A percentile compares a stretch with the other conserved stretches of the same genome.
Conservation (phyloP, 37 sponge, comb jelly and placozoan species). For the Eunapius fragilis region DNA sequence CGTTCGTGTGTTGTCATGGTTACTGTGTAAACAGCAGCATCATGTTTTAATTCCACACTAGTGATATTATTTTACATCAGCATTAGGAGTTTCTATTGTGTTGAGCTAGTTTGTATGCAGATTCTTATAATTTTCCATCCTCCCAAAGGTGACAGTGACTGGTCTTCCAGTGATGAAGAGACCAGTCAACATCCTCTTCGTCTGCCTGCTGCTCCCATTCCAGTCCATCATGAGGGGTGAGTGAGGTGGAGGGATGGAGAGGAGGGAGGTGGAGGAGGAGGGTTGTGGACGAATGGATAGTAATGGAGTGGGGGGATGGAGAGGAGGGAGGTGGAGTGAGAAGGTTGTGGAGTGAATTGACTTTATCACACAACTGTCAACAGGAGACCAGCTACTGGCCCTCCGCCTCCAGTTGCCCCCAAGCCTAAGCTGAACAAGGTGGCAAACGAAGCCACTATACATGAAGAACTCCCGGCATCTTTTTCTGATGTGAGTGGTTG, state of each 20-base stretch:
- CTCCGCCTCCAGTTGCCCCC: constrained; percentile 42
- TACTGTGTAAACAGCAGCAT: too few relatives aligned
- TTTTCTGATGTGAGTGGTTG: constrained; percentile 30
- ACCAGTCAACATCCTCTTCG: background rate
- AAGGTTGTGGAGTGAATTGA: background rate
- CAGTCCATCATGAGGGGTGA: constrained; percentile 55
- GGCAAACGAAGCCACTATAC: background rate
- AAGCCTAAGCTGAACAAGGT: constrained; percentile 19
- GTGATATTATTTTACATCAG: too few relatives aligned
- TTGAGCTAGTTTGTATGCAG: background rate
- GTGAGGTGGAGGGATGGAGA: background rate
- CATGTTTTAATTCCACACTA: too few relatives aligned
- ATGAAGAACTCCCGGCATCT: constrained; percentile 24
- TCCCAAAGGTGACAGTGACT: constrained; percentile 28
- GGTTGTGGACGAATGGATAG: too few relatives aligned
- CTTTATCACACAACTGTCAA: background rate
- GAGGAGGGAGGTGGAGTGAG: background rate
- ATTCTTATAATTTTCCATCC: background rate
- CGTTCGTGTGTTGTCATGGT: too few relatives aligned
- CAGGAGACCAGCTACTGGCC: background rate
- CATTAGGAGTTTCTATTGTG: too few relatives aligned
- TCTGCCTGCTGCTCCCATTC: constrained; percentile 30
- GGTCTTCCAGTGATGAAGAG: constrained; percentile 53
- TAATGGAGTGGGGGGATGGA: background rate
- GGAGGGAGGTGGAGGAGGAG: background rate